A percentile compares a stretch with the other conserved stretches of the same genome.
These are phyloP conservation scores for Nipponia nippon DNA, from an alignment of 2,113 vertebrate genomes.

Conservation along the genomic window DNA sequence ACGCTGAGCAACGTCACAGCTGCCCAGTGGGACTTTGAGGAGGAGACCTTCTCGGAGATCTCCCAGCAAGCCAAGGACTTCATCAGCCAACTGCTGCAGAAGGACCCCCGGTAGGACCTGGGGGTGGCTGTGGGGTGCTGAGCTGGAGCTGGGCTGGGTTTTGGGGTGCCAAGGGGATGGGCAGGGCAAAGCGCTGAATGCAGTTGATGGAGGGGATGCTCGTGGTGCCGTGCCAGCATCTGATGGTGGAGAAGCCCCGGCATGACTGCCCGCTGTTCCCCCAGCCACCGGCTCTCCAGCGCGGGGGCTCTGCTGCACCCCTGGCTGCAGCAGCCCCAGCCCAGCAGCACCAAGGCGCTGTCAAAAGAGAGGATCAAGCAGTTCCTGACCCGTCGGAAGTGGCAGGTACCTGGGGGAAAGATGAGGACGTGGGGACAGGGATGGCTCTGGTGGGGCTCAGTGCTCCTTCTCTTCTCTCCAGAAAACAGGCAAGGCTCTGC, in stretches of 20 bases:
- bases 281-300: constrained; percentile 78
- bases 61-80: constrained; percentile 85
- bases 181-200: neutral
- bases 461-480: neutral
- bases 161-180: neutral
- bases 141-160: neutral
- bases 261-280: rapidly evolving
- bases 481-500: constrained; percentile 87
- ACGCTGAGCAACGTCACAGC: constrained; percentile 78
- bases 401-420: constrained; percentile 72
- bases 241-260: neutral
- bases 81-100: constrained; percentile 79
- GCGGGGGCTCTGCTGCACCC: constrained; percentile 74
- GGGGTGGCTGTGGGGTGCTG: neutral
- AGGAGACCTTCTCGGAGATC: constrained; percentile 81
- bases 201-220: neutral
- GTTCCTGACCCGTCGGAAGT: constrained; percentile 80
- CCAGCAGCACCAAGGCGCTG: constrained; percentile 69
- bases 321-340: constrained; percentile 78
- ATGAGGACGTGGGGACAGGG: rapidly evolving
- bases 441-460: neutral
- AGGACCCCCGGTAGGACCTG: constrained; percentile 71
- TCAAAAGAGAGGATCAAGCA: constrained; percentile 81
- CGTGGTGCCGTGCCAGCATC: neutral
- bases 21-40: constrained; percentile 76